phyloP scores from a whole-genome alignment of 1,140 invertebrate species.

The Zaprionus vittiger region DNA sequence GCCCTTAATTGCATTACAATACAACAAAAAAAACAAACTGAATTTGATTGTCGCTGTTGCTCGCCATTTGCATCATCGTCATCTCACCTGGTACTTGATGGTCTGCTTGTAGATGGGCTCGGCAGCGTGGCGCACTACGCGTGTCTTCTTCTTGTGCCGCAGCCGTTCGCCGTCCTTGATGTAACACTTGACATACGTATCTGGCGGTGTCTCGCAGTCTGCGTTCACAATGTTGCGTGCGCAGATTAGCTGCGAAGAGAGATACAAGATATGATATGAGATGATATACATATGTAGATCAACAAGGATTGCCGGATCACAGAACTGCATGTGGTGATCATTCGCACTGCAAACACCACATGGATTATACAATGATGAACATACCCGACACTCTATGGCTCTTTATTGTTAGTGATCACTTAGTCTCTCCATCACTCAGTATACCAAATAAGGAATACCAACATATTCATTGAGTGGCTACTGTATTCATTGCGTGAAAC shows the following conservation, averaged over 20 bases:
- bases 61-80: slow-evolving; percentile 40
- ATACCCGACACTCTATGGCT: no score
- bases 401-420: no score
- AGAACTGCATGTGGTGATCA: no score
- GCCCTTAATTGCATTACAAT: slow-evolving; percentile 72
- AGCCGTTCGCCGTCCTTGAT: slow-evolving; percentile 93
- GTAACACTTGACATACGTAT: slow-evolving; percentile 98
- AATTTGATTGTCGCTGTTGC: slow-evolving; percentile 4
- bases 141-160: slow-evolving; percentile 95
- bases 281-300: no score
- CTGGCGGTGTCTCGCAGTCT: slow-evolving; percentile 86
- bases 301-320: no score
- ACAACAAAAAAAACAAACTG: slow-evolving; percentile 34
- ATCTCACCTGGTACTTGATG: slow-evolving; percentile 90
- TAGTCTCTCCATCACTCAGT: no score
- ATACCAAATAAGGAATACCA: no score
- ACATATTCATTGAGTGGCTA: no score
- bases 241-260: slow-evolving; percentile 80
- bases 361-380: no score
- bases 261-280: neutral
- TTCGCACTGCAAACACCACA: no score
- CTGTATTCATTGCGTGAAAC: no score
- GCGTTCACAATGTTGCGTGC: slow-evolving; percentile 85
- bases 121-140: slow-evolving; percentile 90
- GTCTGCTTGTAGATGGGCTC: slow-evolving; percentile 95